phyloP scores from a whole-genome alignment of 1,140 invertebrate genomes.

The Bombus terrestris region DNA sequence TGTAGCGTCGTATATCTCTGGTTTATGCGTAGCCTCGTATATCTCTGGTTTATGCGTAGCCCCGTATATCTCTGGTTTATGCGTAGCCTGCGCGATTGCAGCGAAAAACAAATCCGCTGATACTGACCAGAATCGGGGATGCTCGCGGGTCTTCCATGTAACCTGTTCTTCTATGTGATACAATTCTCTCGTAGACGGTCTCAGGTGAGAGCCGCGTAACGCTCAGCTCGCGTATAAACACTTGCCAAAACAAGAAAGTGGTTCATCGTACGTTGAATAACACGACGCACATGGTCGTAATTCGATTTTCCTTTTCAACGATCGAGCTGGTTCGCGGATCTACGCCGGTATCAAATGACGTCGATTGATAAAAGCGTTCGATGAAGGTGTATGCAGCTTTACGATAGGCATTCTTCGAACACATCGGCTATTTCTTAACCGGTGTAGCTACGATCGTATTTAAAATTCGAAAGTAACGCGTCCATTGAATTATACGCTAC shows the following conservation, averaged over 20 bases:
- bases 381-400: too few species aligned
- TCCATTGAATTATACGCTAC: too few species aligned
- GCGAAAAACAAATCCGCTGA: background rate
- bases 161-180: conserved; percentile 37
- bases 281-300: conserved; percentile 22
- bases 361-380: background rate
- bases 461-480: too few species aligned
- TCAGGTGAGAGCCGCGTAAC: conserved; percentile 33
- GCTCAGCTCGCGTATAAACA: conserved; percentile 34
- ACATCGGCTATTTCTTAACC: too few species aligned
- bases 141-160: background rate
- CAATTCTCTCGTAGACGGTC: conserved; percentile 5
- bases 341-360: too few species aligned
- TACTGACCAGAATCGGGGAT: background rate
- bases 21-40: background rate
- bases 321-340: background rate
- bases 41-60: background rate
- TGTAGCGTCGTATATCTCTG: background rate
- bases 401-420: background rate
- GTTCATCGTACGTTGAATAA: conserved; percentile 50
- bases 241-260: conserved; percentile 48
- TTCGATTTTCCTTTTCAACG: conserved; percentile 49
- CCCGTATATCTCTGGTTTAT: background rate
- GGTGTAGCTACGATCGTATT: too few species aligned
- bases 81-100: background rate